Base-by-base conservation (phyloP, 2,888 invertebrate species). In the Metellina segmentata region DNA sequence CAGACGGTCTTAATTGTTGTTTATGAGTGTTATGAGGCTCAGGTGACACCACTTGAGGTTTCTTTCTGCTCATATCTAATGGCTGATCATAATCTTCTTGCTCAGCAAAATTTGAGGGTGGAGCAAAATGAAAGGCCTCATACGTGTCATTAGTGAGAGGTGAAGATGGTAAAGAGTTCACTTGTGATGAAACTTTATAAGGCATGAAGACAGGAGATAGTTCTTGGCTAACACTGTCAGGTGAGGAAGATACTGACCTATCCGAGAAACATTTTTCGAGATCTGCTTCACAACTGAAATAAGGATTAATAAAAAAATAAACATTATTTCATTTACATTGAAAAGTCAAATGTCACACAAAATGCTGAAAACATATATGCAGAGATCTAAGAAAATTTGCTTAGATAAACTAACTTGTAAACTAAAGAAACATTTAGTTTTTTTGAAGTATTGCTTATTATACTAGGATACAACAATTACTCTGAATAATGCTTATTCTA, bases 1-100 rank as follows among this genome's bases (percentile, higher is more conserved):
- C 97, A 48, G 97, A 96, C 61, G 97, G 97, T 81, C 96, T 90
- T 49, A 93, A 83, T 81, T 93, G 93, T 82, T 93, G 93, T 19
- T 77, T 79, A 19, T 75, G 81, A 19, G 74, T 49, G 72, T 34
- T 87, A 69, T 83, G 53, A 53, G 20, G 53, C 49, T 88, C 88
- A 8, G 81, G 70, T 53, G 87, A 52, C 70, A 20, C 51, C 34
- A 72, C 52, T 81, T 92, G n/a, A 49, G 83, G 49, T 61, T 93
- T 92, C 49, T 93, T 93, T 48, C 93, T 93, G 75, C 93, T 94
- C 94, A 94, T 94, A 91, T 94, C 94, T 86, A 94, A 89, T 16
- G 94, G 94, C 72, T 93, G 89, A 77, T 93, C 93, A 77, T 91
- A 79, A 74, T 93, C 89, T 52, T 88, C 85, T 19, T 81, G 53